phyloP scores from a whole-genome alignment of 2,797 vertebrate genomes.

The Graptemys geographica region DNA sequence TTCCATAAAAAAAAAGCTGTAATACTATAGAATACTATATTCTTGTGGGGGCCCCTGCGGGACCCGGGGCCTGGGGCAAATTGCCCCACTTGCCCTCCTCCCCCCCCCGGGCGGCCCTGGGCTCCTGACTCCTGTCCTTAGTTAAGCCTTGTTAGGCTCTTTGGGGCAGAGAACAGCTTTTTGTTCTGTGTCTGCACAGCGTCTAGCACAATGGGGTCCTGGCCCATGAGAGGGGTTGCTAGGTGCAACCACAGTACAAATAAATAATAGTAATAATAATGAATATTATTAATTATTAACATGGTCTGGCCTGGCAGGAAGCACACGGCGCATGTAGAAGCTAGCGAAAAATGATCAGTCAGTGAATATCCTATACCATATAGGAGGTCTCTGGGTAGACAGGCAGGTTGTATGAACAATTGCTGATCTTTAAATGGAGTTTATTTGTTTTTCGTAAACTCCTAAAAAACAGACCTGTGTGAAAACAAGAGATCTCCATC shows the following conservation, averaged over 20 bases:
- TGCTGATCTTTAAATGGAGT: background rate
- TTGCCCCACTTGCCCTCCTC: too few species aligned
- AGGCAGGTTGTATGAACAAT: conserved; percentile 1
- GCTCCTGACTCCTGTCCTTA: background rate
- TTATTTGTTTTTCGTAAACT: background rate
- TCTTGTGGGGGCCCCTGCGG: too few species aligned
- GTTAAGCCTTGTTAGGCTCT: background rate
- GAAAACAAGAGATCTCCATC: background rate
- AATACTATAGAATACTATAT: too few species aligned
- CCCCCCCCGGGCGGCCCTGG: too few species aligned
- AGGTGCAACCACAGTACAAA: background rate
- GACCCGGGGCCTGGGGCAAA: too few species aligned
- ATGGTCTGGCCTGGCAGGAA: background rate
- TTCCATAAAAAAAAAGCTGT: too few species aligned
- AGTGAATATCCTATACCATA: background rate
- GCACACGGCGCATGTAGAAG: background rate
- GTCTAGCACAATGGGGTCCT: too few species aligned
- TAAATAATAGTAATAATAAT: background rate
- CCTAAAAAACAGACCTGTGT: background rate
- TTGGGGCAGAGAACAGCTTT: background rate
- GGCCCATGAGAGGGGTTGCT: background rate
- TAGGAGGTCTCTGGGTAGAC: conserved; percentile 2
- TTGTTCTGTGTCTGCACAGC: background rate
- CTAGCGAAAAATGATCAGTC: background rate
- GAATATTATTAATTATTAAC: too few species aligned